These are phyloP conservation scores for Pygoscelis antarcticus DNA, from an alignment of 2,113 vertebrate species.

Conservation along the genomic window DNA sequence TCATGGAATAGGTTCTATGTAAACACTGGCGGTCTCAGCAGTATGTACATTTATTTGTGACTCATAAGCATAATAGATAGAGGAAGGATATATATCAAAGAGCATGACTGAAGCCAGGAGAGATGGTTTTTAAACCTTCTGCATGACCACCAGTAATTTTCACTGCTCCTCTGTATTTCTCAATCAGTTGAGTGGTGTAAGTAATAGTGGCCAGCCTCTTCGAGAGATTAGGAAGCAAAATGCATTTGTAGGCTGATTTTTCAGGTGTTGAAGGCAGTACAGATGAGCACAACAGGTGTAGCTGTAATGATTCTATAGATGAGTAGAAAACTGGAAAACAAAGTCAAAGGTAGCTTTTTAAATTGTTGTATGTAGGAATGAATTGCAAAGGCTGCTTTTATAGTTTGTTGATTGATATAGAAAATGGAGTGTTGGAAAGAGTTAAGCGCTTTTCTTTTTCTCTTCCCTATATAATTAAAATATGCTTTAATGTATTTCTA, in stretches of 20 bases:
- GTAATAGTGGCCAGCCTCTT: not conserved
- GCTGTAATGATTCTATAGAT: not conserved
- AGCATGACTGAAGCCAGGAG: not conserved
- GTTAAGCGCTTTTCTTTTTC: not conserved
- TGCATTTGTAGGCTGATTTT: not conserved
- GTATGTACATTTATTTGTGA: not conserved
- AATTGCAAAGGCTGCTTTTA: not conserved
- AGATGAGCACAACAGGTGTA: not conserved
- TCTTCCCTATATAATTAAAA: not conserved
- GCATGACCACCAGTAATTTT: not conserved
- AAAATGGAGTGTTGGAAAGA: not conserved
- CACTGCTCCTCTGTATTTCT: not conserved
- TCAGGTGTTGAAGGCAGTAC: not conserved
- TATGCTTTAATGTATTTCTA: not conserved
- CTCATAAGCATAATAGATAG: not conserved
- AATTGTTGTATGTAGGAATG: not conserved
- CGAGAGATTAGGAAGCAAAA: not conserved
- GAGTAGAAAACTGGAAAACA: not conserved
- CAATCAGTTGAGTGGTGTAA: not conserved
- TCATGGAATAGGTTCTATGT: not conserved
- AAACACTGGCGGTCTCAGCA: not conserved
- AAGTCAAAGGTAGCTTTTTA: not conserved
- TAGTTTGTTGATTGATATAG: not conserved
- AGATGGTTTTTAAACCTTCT: not conserved
- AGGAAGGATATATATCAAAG: not conserved